Evolutionary conservation across 2,888 invertebrate species (phyloP), one percentile per base, ranked within the genome.

Genomic region (Metalampra italica): DNA sequence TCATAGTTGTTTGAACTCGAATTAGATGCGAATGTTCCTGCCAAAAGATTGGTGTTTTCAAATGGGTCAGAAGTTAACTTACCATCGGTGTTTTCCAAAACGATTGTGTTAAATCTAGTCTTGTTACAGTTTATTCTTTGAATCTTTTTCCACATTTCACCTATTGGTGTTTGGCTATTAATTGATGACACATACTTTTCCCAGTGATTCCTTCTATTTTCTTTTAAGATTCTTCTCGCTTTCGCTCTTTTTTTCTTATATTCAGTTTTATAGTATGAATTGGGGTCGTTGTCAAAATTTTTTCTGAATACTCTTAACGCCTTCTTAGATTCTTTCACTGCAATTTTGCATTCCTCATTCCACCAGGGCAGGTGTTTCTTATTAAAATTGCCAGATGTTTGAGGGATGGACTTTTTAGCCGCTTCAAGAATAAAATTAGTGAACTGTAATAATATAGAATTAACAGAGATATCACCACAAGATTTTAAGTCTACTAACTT

Each of bases 1-100:
- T 53, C 44, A 49, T 53, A 55, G 41, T 55, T 55, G 22, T 36
- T 48, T 22, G 50, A 49, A 32, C 47, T 50, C 1, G 52, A 55
- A 47, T 52, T 53, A 8, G 22, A 7, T 7, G 50, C 46, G 47
- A 55, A 55, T 1, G 43, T 47, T 36, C 47, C 22, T n/a, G 49
- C 52, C 15, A 52, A 45, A 36, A 51, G n/a, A 29, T 48, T 43
- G 9, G 48, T 12, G 8, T 11, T 43, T 38, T 43, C 48, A 7
- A 22, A 30, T 7, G 48, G 48, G 29, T 43, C 22, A 22, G 22
- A 22, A 22, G 22, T 22, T 5, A 22, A 22, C 5, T 22, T 22
- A 22, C 22, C 22, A 3, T 22, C 22, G 22, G 22, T 22, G 5
- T 22, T 22, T 22, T 22, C 22, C 5, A 22, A 5, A 22, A 22